phyloP scores from a whole-genome alignment of 2,797 vertebrate genomes.

The Nasua narica region DNA sequence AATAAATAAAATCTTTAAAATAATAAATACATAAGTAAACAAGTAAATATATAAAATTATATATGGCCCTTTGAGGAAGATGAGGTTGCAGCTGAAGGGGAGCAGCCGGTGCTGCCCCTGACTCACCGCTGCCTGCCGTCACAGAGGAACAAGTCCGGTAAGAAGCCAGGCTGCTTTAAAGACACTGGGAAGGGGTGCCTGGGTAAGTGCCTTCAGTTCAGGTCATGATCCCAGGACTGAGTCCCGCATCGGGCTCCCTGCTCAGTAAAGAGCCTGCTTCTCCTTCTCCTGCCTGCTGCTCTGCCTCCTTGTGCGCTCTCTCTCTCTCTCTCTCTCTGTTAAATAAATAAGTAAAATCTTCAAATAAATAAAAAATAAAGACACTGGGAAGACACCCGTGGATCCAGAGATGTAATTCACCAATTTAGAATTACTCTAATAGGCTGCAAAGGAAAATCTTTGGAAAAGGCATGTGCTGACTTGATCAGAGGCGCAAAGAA shows the following conservation, averaged over 20 bases:
- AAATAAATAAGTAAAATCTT: no score
- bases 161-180: constrained; percentile 93
- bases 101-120: constrained; percentile 81
- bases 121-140: constrained; percentile 85
- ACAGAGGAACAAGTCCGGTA: constrained; percentile 96
- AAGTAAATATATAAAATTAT: neutral
- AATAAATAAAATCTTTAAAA: no score
- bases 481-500: constrained; percentile 98
- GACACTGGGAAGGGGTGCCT: constrained; percentile 79
- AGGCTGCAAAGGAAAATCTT: constrained; percentile 97
- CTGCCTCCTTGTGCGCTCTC: no score
- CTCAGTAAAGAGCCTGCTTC: no score
- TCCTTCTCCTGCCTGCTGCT: no score
- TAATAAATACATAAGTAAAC: no score
- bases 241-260: no score
- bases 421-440: constrained; percentile 97
- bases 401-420: constrained; percentile 96
- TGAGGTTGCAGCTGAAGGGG: fast-evolving
- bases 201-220: no score
- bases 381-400: constrained; percentile 95
- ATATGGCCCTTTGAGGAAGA: constrained; percentile 3
- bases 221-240: no score
- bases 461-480: constrained; percentile 98
- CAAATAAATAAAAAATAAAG: constrained; percentile 81
- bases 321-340: no score